These are phyloP conservation scores for Anagrus nilaparvatae DNA, from an alignment of 1,140 invertebrate species.

Conservation along the genomic window DNA sequence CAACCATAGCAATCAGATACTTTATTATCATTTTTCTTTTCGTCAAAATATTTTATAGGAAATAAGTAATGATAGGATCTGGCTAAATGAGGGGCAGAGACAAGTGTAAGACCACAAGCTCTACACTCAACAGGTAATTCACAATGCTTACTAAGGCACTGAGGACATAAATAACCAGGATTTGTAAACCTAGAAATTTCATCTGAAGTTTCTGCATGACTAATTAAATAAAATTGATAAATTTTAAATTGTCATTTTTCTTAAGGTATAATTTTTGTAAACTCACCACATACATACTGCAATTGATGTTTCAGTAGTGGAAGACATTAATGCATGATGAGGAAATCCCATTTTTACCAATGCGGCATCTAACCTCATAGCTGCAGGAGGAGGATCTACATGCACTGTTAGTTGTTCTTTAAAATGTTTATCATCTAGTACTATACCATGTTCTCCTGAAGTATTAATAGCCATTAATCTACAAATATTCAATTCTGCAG, in stretches of 20 bases:
- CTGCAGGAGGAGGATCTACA: conserved; percentile 80
- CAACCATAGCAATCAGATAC: conserved; percentile 59
- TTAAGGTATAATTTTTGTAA: conserved; percentile 5
- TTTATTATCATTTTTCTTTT: conserved; percentile 46
- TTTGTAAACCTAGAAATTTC: conserved; percentile 53
- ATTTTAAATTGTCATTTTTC: conserved; percentile 2
- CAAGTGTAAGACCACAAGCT: conserved; percentile 90
- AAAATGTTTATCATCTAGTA: conserved; percentile 86
- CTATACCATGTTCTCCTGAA: conserved; percentile 74
- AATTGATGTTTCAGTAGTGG: conserved; percentile 51
- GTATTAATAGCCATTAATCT: conserved; percentile 75
- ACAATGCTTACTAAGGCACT: conserved; percentile 95
- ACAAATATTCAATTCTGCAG: conserved; percentile 90
- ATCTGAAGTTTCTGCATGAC: conserved; percentile 70
- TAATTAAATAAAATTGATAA: conserved; percentile 29
- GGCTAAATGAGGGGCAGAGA: conserved; percentile 93
- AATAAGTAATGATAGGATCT: conserved; percentile 96
- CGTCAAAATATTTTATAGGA: conserved; percentile 76
- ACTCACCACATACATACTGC: conserved; percentile 80
- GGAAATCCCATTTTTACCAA: conserved; percentile 92
- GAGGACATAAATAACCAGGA: conserved; percentile 88
- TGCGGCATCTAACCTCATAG: conserved; percentile 66
- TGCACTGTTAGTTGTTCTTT: conserved; percentile 67
- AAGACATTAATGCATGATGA: conserved; percentile 47
- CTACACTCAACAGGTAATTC: conserved; percentile 94